Conservation (phyloP, 53 echinoderm and acorn worm genomes). For the Holothuria scabra region DNA sequence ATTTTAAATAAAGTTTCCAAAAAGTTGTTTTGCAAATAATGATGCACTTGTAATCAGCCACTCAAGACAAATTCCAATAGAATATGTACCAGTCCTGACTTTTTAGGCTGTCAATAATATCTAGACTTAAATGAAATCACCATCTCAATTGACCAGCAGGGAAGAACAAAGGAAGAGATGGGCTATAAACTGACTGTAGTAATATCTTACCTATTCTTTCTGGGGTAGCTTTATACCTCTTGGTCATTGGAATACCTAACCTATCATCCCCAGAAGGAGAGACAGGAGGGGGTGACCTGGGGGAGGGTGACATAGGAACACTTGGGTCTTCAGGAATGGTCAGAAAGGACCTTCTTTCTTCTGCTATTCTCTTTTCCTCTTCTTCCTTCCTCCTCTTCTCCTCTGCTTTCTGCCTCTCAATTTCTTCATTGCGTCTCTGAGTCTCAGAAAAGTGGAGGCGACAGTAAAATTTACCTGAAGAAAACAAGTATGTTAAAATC, state of each 20-base stretch:
- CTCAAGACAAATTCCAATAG: too few species aligned
- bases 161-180: too few species aligned
- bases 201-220: constrained; percentile 84
- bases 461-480: constrained; percentile 68
- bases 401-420: background rate
- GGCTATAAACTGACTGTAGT: background rate
- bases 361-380: background rate
- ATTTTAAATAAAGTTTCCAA: too few species aligned
- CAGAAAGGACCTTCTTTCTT: background rate
- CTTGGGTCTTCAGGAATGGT: constrained; percentile 22
- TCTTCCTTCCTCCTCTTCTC: background rate
- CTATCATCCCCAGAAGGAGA: constrained; percentile 41
- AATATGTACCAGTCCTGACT: too few species aligned
- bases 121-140: too few species aligned
- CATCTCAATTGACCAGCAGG: too few species aligned
- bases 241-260: constrained; percentile 64
- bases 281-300: constrained; percentile 42
- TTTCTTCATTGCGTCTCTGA: constrained; percentile 11
- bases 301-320: background rate
- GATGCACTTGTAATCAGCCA: too few species aligned
- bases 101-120: too few species aligned
- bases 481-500: too few species aligned
- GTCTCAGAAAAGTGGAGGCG: constrained; percentile 60
- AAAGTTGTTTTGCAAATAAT: too few species aligned
- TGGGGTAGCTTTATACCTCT: constrained; percentile 89